Evolutionary conservation across 2,888 invertebrate species (phyloP), one percentile per base, ranked within the genome.

Genomic region (Caenorhabditis becei): DNA sequence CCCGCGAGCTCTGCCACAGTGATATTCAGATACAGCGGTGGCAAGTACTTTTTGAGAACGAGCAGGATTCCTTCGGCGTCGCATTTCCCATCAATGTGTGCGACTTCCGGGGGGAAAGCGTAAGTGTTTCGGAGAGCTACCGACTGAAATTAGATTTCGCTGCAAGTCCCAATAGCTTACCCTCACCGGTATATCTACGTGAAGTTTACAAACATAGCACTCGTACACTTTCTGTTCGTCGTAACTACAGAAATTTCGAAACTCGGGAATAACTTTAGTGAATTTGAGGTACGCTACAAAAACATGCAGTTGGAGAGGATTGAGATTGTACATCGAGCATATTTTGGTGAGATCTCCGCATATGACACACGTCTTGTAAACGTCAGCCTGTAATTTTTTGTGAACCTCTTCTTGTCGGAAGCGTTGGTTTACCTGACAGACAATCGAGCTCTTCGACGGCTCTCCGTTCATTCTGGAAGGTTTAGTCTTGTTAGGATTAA

Each of bases 321-420:
- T 51, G 14, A 63, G 20, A 14, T 18, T 26, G 0, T 20, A n/a
- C 63, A 63, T 63, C 32, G 16, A 20, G 14, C 7, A 11, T 16
- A 18, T 49, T 16, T 63, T 51, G 23, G 51, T 51, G 20, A 63
- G 51, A 26, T 51, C 16, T 20, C 63, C 63, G 16, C 63, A 63
- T 1, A 63, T 23, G 20, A 63, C 63, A 14, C 63, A 63, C 16
- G 63, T 63, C 63, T 63, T 63, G 51, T 51, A 63, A 20, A 51
- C 24, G 8, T 63, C 51, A 35, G 5, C 51, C 63, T 63, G 51
- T 1, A 63, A 63, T 26, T n/a, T n/a, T n/a, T n/a, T n/a, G n/a
- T n/a, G n/a, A n/a, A n/a, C n/a, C n/a, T n/a, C n/a, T n/a, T n/a
- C n/a, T n/a, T 41, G 11, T 10, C 16, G 28, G 3, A 1, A 11